Conservation (phyloP, 2,113 vertebrate genomes). For the Charadrius vociferus region DNA sequence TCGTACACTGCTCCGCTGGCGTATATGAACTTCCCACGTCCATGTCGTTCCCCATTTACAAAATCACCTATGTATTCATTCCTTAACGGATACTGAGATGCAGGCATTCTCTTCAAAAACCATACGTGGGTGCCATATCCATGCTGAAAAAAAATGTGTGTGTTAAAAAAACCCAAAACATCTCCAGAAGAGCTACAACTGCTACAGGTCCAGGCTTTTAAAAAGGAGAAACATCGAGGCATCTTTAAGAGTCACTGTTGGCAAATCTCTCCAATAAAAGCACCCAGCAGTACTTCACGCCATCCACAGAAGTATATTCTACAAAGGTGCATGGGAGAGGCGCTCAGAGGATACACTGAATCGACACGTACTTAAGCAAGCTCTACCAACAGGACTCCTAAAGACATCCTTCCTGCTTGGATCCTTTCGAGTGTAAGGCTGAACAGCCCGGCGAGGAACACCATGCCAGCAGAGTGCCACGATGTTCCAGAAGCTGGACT, state of each 20-base stretch:
- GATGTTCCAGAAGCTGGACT: not conserved
- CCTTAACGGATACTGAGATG: constrained; percentile 78
- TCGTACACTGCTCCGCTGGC: constrained; percentile 81
- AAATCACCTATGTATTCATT: constrained; percentile 87
- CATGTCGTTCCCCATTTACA: constrained; percentile 80
- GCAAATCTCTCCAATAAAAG: not conserved
- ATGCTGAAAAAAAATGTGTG: constrained; percentile 74
- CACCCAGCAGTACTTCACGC: not conserved
- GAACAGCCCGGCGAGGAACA: not conserved
- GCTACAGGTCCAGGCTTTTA: not conserved
- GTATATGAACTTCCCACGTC: constrained; percentile 82
- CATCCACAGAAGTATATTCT: not conserved
- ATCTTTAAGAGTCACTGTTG: not conserved
- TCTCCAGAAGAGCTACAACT: not conserved
- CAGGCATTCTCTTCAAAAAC: constrained; percentile 73
- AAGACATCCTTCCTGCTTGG: not conserved
- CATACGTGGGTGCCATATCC: constrained; percentile 85
- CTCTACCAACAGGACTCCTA: not conserved
- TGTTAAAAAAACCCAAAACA: not conserved
- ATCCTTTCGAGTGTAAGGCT: not conserved
- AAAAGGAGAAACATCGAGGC: not conserved
- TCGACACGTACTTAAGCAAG: not conserved
- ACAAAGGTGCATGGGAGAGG: not conserved
- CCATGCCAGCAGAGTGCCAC: not conserved
- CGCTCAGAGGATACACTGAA: not conserved